These are phyloP conservation scores for Caenorhabditis latens DNA, from an alignment of 1,140 invertebrate genomes.

Conservation along the genomic window DNA sequence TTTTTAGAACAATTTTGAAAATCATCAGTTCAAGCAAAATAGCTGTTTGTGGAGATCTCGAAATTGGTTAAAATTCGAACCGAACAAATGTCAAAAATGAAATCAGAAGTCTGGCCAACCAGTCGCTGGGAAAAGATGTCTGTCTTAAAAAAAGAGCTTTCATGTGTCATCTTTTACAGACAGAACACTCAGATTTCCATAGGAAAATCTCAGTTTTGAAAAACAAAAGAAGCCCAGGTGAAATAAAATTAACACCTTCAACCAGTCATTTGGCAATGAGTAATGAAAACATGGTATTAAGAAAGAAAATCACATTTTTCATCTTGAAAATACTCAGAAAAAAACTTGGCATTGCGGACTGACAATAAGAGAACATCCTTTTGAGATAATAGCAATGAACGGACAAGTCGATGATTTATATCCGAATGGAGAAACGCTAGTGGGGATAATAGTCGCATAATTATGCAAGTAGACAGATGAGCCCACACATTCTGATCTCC, in stretches of 20 bases:
- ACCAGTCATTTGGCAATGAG: no score
- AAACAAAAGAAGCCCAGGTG: constrained; percentile 34
- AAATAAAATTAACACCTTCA: neutral
- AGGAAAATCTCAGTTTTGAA: neutral
- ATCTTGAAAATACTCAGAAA: neutral
- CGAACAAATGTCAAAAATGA: neutral
- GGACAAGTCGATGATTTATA: neutral
- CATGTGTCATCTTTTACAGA: neutral
- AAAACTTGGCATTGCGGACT: neutral
- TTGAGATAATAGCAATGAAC: neutral
- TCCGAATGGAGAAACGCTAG: neutral
- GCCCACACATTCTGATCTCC: neutral
- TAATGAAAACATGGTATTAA: no score
- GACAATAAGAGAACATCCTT: neutral
- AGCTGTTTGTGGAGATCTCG: no score
- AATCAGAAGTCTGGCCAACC: neutral
- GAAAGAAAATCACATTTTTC: neutral
- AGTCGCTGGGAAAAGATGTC: neutral
- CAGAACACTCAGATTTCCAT: neutral
- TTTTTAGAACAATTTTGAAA: neutral
- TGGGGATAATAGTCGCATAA: neutral
- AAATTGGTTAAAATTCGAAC: no score
- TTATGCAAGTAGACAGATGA: constrained; percentile 24
- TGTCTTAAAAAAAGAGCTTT: neutral
- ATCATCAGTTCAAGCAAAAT: no score